Percentiles rank a stretch among this genome's conserved stretches.
phyloP scores from a whole-genome alignment of 2,113 vertebrate species.

The Gnathonemus longibarbis region DNA sequence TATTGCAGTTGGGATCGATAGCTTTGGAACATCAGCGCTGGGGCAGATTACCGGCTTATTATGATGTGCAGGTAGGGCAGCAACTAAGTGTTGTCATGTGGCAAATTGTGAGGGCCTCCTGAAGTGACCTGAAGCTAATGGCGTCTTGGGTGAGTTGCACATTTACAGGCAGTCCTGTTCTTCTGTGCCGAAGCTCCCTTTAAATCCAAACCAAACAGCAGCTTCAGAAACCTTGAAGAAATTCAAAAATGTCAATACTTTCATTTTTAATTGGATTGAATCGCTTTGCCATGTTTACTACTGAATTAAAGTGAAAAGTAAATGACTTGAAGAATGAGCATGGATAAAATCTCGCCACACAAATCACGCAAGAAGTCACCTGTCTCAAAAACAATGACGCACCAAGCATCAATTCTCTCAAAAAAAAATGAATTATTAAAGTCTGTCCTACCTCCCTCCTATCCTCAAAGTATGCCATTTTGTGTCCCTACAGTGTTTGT shows the following conservation, averaged over 20 bases:
- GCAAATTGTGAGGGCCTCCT: neutral
- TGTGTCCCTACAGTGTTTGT: constrained; percentile 9
- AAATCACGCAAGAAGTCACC: neutral
- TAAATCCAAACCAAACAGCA: neutral
- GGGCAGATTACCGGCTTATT: neutral
- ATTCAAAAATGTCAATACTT: neutral
- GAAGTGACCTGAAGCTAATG: neutral
- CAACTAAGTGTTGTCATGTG: neutral
- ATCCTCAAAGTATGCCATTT: neutral
- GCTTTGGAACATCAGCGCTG: neutral
- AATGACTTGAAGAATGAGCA: neutral
- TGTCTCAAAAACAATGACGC: neutral
- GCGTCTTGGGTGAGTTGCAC: neutral
- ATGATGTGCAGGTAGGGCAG: neutral
- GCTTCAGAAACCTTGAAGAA: neutral
- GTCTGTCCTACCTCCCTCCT: neutral
- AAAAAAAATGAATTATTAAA: neutral
- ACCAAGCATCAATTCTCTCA: neutral
- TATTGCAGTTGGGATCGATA: neutral
- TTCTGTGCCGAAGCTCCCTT: neutral
- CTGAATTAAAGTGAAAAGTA: constrained; percentile 25
- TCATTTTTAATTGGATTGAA: constrained; percentile 3
- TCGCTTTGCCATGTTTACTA: constrained; percentile 20
- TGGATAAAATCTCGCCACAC: neutral
- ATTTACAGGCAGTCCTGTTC: neutral